A percentile compares a stretch with the other conserved stretches of the same genome.
Conservation (phyloP, 2,113 vertebrate species). For the Mustela lutreola region DNA sequence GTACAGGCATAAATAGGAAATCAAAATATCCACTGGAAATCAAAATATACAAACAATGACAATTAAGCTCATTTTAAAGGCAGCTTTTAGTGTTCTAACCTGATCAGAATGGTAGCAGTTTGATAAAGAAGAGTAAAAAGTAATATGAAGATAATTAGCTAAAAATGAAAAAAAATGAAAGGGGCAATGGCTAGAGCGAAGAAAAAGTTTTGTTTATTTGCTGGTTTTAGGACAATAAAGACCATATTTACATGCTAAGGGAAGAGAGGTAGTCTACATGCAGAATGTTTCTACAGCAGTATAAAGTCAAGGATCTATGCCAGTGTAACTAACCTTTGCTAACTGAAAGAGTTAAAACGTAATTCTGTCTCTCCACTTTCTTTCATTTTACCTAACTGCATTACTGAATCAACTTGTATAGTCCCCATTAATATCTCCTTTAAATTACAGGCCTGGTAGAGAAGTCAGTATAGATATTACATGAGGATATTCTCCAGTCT, state of each 20-base stretch:
- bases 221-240: not conserved
- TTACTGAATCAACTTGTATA: not conserved
- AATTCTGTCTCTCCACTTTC: not conserved
- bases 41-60: not conserved
- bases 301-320: not conserved
- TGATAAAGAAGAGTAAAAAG: slow-evolving; percentile 58
- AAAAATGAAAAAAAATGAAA: not conserved
- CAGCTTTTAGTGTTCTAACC: slow-evolving; percentile 33
- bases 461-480: not conserved
- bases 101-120: not conserved
- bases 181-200: not conserved
- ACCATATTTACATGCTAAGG: not conserved
- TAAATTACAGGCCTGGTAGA: not conserved
- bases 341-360: not conserved
- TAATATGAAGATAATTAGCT: not conserved
- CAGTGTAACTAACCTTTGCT: not conserved
- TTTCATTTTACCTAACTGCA: slow-evolving; percentile 25
- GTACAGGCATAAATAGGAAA: slow-evolving; percentile 7
- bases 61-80: not conserved
- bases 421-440: not conserved
- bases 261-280: not conserved
- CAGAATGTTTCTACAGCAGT: not conserved
- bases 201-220: not conserved
- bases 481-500: not conserved
- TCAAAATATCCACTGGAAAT: not conserved